Evolutionary conservation across 2,797 vertebrate genomes (phyloP).

Genomic region (Tinamus major): DNA sequence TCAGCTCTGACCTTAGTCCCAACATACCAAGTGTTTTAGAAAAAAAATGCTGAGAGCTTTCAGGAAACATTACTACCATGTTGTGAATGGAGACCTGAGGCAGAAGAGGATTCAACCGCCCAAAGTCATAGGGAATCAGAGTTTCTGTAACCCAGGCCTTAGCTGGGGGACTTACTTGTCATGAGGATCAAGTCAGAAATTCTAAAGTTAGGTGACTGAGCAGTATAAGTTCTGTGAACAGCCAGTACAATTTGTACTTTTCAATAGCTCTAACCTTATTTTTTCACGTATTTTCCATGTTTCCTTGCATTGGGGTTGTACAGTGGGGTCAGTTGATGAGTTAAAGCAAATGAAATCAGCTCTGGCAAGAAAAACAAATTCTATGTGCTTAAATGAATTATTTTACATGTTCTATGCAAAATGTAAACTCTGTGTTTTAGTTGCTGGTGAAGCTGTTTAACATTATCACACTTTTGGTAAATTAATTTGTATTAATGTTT

Average conservation of each 20-base stretch:
- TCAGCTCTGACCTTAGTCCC: background rate
- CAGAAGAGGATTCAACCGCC: background rate
- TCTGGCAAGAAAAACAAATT: background rate
- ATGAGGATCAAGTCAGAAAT: background rate
- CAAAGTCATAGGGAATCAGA: background rate
- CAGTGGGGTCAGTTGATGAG: background rate
- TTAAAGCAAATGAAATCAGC: background rate
- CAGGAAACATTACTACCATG: background rate
- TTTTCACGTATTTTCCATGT: slow-evolving; percentile 7
- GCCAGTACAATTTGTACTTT: background rate
- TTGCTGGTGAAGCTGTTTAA: background rate
- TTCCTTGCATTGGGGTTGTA: background rate
- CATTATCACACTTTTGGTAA: background rate
- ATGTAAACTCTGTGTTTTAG: background rate
- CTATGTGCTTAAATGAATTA: background rate
- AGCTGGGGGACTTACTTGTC: background rate
- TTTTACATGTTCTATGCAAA: background rate
- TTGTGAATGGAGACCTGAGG: slow-evolving; percentile 12
- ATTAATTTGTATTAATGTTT: background rate
- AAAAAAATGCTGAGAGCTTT: background rate
- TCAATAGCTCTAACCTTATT: background rate
- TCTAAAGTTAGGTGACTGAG: background rate
- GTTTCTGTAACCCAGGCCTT: slow-evolving; percentile 10
- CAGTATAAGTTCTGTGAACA: background rate
- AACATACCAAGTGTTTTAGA: background rate